Percentiles rank a stretch among this genome's conserved stretches.
Conservation (phyloP, 2,797 vertebrate species). For the Crypturellus tataupa region DNA sequence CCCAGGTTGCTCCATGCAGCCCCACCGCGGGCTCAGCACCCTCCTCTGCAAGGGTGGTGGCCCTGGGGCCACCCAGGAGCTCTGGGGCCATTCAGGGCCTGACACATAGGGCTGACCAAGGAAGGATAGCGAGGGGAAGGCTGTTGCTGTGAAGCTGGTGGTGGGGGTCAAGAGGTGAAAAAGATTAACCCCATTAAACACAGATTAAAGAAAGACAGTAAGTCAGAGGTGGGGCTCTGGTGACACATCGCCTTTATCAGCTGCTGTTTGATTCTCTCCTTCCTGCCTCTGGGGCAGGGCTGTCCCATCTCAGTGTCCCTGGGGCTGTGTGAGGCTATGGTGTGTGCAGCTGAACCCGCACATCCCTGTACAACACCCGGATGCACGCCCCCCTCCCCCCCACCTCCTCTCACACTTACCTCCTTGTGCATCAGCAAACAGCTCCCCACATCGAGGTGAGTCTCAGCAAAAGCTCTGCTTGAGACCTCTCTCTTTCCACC, state of each 20-base stretch:
- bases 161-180: too few relatives aligned
- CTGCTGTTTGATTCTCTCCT: neutral
- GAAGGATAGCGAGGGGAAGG: neutral
- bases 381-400: neutral
- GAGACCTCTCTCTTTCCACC: neutral
- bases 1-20: accelerated
- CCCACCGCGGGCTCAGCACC: too few relatives aligned
- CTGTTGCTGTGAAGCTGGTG: neutral
- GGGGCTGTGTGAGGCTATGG: too few relatives aligned
- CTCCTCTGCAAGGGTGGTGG: neutral
- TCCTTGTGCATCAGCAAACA: neutral
- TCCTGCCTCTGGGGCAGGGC: neutral
- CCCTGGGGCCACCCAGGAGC: neutral
- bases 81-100: neutral
- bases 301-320: neutral
- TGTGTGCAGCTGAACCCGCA: too few relatives aligned
- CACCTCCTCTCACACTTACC: neutral
- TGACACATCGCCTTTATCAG: neutral
- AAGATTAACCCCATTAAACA: too few relatives aligned
- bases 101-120: neutral
- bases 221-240: neutral
- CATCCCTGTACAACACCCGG: neutral
- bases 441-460: neutral
- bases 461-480: neutral
- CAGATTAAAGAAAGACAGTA: neutral